Base-by-base conservation (phyloP, 2,113 vertebrate species). In the Cinclus mexicanus region DNA sequence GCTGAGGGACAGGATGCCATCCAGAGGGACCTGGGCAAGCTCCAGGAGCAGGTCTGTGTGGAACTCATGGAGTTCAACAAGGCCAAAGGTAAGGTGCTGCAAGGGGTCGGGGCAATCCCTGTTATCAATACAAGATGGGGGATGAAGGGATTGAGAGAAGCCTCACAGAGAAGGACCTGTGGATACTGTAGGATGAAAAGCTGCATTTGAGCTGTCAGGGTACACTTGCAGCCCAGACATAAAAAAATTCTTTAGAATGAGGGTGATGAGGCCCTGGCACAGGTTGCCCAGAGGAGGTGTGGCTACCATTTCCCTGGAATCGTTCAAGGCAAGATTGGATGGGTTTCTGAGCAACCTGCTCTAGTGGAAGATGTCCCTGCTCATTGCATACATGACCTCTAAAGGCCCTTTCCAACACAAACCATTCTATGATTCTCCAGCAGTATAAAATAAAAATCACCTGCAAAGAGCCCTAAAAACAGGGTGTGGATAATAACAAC, bases 41-140 rank as follows among this genome's bases (percentile, higher is more conserved):
- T 46, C 24, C 25, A 35, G 50, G 28, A 18, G 7, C 1, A 1
- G 16, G 7, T 1, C 42, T 28, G 14, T 44, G 17, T 57, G 24
- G 31, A 50, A 26, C 12, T 41, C 24, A 1, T 16, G 21, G n/a
- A 7, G 33, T 35, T 82, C 33, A 39, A 20, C 23, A 35, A 46
- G 23, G 28, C 24, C 24, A 31, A 46, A 57, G 20, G 21, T 8
- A 29, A 70, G 17, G 49, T 35, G 14, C 44, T 77, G 25, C 18
- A 5, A 6, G 12, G 39, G 5, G 14, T 4, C 0, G 0, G 63
- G 69, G 12, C 47, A 63, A 8, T 7, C 44, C 17, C 44, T 26
- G 28, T 1, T 28, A 8, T 24, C 21, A 15, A 2, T 18, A 20
- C 2, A 21, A 16, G 7, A 6, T 20, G 26, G 9, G 23, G 25